phyloP scores from a whole-genome alignment of 1,140 invertebrate genomes.

The Hyposmocoma kahamanoa region DNA sequence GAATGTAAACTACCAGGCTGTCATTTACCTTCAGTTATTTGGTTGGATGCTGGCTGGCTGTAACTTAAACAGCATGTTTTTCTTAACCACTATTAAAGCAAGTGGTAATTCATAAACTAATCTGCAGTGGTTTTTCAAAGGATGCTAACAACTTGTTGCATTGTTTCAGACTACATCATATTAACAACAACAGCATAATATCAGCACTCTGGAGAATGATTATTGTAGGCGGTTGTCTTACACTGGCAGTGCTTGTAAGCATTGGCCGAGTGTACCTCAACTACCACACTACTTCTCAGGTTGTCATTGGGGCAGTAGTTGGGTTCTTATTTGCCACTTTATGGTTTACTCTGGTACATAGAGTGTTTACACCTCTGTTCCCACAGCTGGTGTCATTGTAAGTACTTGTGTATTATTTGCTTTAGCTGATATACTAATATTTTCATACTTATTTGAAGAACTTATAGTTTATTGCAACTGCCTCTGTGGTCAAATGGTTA shows the following conservation, averaged over 20 bases:
- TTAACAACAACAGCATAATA: constrained; percentile 82
- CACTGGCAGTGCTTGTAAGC: constrained; percentile 77
- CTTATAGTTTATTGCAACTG: no score
- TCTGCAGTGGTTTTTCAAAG: no score
- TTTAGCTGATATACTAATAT: constrained; percentile 2
- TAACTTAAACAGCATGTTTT: no score
- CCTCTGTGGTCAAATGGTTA: no score
- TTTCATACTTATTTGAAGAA: no score
- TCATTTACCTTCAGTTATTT: no score
- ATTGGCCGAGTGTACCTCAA: constrained; percentile 87
- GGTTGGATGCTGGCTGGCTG: no score
- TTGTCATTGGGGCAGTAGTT: constrained; percentile 83
- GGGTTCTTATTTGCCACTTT: constrained; percentile 80
- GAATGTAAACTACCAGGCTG: no score
- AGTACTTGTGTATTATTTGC: constrained; percentile 65
- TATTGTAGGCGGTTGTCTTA: constrained; percentile 77
- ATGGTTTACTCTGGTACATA: constrained; percentile 88
- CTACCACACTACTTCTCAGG: constrained; percentile 90
- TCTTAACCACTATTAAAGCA: no score
- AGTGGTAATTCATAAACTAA: no score
- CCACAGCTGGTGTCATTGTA: constrained; percentile 90
- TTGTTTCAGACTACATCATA: constrained; percentile 83
- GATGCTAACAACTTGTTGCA: no score
- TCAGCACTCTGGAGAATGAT: constrained; percentile 84
- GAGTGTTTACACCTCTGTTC: constrained; percentile 89